Conservation (phyloP, 2,888 invertebrate genomes). For the Herminia tarsipennalis region DNA sequence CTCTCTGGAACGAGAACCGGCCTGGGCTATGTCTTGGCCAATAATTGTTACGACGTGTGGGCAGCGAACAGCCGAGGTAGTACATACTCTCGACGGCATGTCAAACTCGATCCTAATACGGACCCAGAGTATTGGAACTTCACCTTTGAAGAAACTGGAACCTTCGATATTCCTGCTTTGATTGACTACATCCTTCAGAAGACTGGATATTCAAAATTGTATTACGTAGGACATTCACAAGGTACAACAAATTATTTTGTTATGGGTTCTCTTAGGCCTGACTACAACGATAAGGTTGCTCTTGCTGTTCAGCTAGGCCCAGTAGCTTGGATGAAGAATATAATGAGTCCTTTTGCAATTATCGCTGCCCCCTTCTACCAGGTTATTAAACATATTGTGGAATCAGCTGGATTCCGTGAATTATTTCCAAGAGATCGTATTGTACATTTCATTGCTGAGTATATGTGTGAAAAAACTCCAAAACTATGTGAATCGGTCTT, state of each 20-base stretch:
- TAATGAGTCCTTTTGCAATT: slow-evolving; percentile 59
- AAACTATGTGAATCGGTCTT: slow-evolving; percentile 85
- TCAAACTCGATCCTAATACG: slow-evolving; percentile 62
- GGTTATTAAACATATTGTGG: slow-evolving; percentile 51
- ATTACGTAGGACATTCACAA: slow-evolving; percentile 90
- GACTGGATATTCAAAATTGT: slow-evolving; percentile 83
- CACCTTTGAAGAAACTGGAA: slow-evolving; percentile 90
- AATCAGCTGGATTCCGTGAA: slow-evolving; percentile 84
- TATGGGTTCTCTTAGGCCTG: slow-evolving; percentile 80
- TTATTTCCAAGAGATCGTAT: slow-evolving; percentile 85
- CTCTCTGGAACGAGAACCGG: slow-evolving; percentile 56
- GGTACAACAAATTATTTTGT: slow-evolving; percentile 87
- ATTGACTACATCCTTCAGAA: slow-evolving; percentile 62
- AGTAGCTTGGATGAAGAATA: slow-evolving; percentile 82
- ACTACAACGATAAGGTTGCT: slow-evolving; percentile 86
- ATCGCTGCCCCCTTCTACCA: slow-evolving; percentile 44
- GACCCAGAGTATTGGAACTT: slow-evolving; percentile 81
- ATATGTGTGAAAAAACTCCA: slow-evolving; percentile 66
- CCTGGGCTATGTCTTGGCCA: slow-evolving; percentile 70
- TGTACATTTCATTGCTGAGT: slow-evolving; percentile 67
- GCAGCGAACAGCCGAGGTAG: slow-evolving; percentile 85
- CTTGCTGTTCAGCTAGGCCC: slow-evolving; percentile 75
- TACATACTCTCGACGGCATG: slow-evolving; percentile 86
- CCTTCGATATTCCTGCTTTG: slow-evolving; percentile 89
- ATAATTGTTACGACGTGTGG: slow-evolving; percentile 83